Conservation (phyloP, 53 echinoderm and acorn worm genomes). For the Crossaster papposus region DNA sequence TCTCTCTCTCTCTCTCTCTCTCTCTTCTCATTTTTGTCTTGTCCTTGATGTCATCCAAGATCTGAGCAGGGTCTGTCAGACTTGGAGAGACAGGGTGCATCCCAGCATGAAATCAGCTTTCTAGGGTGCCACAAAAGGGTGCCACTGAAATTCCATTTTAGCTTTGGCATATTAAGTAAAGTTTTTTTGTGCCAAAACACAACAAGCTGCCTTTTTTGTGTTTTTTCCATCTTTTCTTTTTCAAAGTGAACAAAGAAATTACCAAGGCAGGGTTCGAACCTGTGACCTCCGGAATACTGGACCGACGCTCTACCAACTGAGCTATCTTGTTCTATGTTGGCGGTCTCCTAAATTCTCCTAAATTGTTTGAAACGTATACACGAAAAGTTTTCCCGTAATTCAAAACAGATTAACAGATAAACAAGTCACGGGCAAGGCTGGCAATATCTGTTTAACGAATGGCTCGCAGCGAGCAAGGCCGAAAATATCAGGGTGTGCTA, state of each 20-base stretch:
- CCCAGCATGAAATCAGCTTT: conserved; percentile 41
- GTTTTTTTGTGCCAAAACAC: conserved; percentile 30
- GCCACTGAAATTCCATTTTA: conserved; percentile 37
- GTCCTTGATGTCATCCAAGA: conserved; percentile 45
- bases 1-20: neutral
- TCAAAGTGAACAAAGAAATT: neutral
- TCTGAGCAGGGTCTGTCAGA: conserved; percentile 21
- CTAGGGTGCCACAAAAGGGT: conserved; percentile 9
- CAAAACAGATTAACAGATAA: too few relatives aligned
- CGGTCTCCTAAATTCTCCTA: too few relatives aligned
- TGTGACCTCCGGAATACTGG: too few relatives aligned
- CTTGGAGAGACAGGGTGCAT: neutral
- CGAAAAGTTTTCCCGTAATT: too few relatives aligned
- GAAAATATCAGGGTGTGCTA: too few relatives aligned
- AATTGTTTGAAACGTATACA: too few relatives aligned
- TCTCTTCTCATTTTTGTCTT: neutral
- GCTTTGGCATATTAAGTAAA: conserved; percentile 44
- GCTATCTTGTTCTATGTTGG: too few relatives aligned
- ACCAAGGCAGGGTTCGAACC: too few relatives aligned
- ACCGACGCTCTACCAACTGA: too few relatives aligned
- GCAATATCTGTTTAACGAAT: too few relatives aligned
- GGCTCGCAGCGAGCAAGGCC: too few relatives aligned
- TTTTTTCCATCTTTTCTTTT: neutral
- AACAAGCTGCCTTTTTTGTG: conserved; percentile 14
- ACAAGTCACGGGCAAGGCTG: too few relatives aligned